Evolutionary conservation across 2,888 invertebrate genomes (phyloP), one percentile per base, ranked within the genome.

Genomic region (Tryphoninae sp.): DNA sequence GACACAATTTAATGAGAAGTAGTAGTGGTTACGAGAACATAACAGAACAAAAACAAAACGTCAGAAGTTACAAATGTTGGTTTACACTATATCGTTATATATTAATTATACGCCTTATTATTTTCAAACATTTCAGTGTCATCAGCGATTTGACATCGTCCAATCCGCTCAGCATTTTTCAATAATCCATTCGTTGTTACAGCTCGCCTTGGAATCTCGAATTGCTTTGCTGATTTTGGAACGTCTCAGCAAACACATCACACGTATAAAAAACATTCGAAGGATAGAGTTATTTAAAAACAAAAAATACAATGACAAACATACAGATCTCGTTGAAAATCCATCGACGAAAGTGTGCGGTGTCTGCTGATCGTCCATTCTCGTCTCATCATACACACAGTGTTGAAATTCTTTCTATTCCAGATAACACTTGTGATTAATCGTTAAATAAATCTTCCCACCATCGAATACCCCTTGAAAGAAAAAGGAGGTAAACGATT

Each of bases 11-110:
- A 40, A 45, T 75, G 33, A 61, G 45, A 16, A 19, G 33, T 40
- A 0, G 7, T 26, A 42, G 42, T 58, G 4, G 33, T 6, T 6
- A 6, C 33, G 33, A 33, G 6, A 33, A 33, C 6, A 33, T 4
- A 73, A 74, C n/a, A 59, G 19, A 64, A 45, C 11, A 65, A 49
- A 45, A 11, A 45, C 16, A 55, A 58, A 9, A 51, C 67, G 77
- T 80, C 76, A 76, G 64, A 86, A 85, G 86, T 90, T 89, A 89
- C 86, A 87, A 90, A 90, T 90, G 89, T 90, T 90, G 90, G 86
- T 90, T 90, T 89, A 84, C 53, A 73, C 49, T 62, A 75, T 72
- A 73, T 64, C 33, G 65, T 22, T 64, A 16, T 69, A 13, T 61
- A 42, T 51, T 69, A 65, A 61, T 67, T 55, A 45, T 73, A 69